Conservation (phyloP, 2,888 invertebrate genomes). For the Drosophila setosimentum region DNA sequence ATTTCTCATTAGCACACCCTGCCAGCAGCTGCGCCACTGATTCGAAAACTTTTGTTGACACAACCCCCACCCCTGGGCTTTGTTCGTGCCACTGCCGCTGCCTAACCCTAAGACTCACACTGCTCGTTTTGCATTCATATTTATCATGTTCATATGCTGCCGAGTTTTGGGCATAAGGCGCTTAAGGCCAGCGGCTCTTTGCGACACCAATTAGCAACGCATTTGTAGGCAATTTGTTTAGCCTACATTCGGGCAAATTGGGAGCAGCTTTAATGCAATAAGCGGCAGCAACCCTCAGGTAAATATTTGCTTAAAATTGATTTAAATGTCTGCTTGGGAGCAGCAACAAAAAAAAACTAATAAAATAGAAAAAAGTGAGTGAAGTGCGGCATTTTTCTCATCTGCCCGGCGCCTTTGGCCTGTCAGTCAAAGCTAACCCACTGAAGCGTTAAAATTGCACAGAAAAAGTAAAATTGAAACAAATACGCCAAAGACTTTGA, state of each 20-base stretch:
- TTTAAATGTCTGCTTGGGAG: conserved; percentile 45
- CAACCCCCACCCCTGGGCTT: not conserved
- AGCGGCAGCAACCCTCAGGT: conserved; percentile 60
- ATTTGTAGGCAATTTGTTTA: conserved; percentile 66
- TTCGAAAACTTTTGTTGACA: conserved; percentile 6
- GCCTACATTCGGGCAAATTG: conserved; percentile 49
- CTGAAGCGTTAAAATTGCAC: conserved; percentile 83
- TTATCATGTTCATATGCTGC: conserved; percentile 75
- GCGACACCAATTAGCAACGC: conserved; percentile 70
- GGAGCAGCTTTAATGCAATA: conserved; percentile 31
- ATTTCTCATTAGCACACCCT: conserved; percentile 13
- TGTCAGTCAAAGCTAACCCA: conserved; percentile 79
- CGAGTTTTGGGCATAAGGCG: conserved; percentile 48
- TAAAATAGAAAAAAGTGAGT: conserved; percentile 45
- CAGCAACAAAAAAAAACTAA: conserved; percentile 64
- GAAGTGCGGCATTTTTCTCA: conserved; percentile 38
- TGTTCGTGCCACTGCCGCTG: not conserved
- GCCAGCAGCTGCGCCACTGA: conserved; percentile 49
- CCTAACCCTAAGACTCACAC: not conserved
- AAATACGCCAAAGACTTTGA: conserved; percentile 72
- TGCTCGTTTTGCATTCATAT: conserved; percentile 56
- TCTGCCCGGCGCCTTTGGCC: conserved; percentile 24
- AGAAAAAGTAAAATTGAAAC: conserved; percentile 74
- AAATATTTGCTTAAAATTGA: conserved; percentile 41
- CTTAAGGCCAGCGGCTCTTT: conserved; percentile 51